A percentile compares a stretch with the other conserved stretches of the same genome.
phyloP scores from a whole-genome alignment of 1,140 invertebrate genomes.

The Cepaea nemoralis region DNA sequence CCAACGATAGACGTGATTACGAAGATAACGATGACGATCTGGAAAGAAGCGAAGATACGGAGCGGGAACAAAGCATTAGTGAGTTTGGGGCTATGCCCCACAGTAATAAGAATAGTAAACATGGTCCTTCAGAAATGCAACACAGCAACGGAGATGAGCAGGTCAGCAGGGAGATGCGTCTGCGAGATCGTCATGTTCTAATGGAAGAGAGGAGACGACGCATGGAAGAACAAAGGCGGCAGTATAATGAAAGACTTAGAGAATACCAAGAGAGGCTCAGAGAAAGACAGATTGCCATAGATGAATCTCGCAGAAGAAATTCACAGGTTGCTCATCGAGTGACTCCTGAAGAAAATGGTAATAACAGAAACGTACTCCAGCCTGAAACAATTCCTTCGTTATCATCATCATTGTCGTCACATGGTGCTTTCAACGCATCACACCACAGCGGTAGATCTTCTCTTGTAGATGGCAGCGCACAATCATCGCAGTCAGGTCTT shows the following conservation, averaged over 20 bases:
- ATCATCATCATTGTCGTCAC: neutral
- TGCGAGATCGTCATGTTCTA: conserved; percentile 19
- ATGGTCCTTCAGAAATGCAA: neutral
- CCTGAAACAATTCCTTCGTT: neutral
- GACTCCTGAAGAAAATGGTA: neutral
- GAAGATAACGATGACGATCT: neutral
- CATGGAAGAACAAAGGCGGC: neutral
- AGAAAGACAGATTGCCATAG: neutral
- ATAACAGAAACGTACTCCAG: neutral
- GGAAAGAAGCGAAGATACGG: neutral
- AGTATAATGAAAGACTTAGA: conserved; percentile 26
- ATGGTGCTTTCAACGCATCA: neutral
- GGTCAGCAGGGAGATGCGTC: neutral
- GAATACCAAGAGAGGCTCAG: conserved; percentile 19
- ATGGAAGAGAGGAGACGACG: conserved; percentile 15
- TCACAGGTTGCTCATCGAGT: neutral
- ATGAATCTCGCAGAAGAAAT: neutral
- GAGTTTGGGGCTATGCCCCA: neutral
- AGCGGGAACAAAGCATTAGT: neutral
- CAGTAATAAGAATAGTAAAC: neutral
- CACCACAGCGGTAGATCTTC: conserved; percentile 11
- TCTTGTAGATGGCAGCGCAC: neutral
- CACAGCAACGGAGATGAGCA: neutral
- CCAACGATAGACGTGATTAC: neutral
- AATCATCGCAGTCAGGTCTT: neutral